These are phyloP conservation scores for Dasyornis broadbenti DNA, from an alignment of 2,113 vertebrate species.

Conservation along the genomic window DNA sequence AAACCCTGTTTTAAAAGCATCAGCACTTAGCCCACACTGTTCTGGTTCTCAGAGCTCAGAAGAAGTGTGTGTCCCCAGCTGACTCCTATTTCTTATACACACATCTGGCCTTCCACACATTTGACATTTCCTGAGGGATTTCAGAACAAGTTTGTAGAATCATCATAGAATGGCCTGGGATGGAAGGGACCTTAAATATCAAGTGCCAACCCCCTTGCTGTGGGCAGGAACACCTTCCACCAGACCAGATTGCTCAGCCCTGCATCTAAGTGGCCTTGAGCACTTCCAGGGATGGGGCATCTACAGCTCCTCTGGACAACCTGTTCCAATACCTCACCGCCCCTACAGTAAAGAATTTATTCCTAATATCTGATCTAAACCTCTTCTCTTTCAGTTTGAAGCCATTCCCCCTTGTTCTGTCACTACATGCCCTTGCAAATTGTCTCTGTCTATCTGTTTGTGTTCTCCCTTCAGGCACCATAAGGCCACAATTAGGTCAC, in stretches of 20 bases:
- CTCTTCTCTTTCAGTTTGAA: background rate
- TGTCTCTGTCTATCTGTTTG: background rate
- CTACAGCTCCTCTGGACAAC: background rate
- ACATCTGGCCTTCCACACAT: background rate
- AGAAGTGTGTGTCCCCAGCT: background rate
- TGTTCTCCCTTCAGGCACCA: background rate
- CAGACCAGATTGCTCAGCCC: background rate
- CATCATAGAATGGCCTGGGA: background rate
- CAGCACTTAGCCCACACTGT: rapidly evolving
- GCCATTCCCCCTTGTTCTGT: background rate
- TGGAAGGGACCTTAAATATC: background rate
- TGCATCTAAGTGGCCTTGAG: background rate
- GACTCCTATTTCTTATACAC: background rate
- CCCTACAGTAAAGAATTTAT: background rate
- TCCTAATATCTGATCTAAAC: background rate
- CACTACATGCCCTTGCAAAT: background rate
- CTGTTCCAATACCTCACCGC: background rate
- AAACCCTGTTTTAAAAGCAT: background rate
- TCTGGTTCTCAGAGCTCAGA: background rate
- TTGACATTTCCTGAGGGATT: background rate
- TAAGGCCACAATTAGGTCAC: background rate
- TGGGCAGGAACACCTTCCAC: background rate
- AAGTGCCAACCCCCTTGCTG: background rate
- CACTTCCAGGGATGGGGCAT: background rate
- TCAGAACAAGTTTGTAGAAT: background rate